Evolutionary conservation across 2,113 vertebrate genomes (phyloP), one percentile per base, ranked within the genome.

Genomic region (Rynchops niger): DNA sequence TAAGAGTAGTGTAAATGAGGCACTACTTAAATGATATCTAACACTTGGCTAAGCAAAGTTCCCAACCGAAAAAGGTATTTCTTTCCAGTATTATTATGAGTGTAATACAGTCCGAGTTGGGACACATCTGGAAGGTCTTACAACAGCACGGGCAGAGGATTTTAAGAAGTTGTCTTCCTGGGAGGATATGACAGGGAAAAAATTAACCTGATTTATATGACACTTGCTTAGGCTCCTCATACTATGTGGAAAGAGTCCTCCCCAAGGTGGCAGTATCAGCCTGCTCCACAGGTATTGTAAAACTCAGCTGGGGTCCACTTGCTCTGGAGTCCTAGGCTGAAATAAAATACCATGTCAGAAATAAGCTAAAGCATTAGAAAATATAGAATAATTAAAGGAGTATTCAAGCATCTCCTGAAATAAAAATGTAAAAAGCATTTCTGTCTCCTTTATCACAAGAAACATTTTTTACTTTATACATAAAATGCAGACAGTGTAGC

Each of bases 221-320:
- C 53, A 43, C 82, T 91, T 72, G 59, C 69, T 91, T 63, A 76
- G 25, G 34, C 56, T 88, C 42, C 86, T 92, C 55, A 55, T 86
- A 77, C 43, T 82, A 94, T 2, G 2, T 72, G 38, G 70, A 90
- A 90, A 43, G 83, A 95, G 53, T 72, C 67, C 87, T 98, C 98
- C 97, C 97, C 94, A 96, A 97, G 97, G 95, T 97, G 98, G 98
- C 97, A 97, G 98, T 89, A 98, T 96, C 97, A 94, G 94, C 95
- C 97, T 98, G 86, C 90, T 93, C 95, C 96, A 92, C 93, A 97
- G 95, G 96, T 98, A 78, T 11, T 32, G 22, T 65, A 69, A 80
- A 88, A 88, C 52, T 81, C 61, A 8, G 43, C 66, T 71, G 62
- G 40, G 26, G 61, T 88, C 55, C 50, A 59, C 32, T 78, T 87